These are phyloP conservation scores for Falcunculus frontatus DNA, from an alignment of 2,113 vertebrate genomes.

Conservation along the genomic window DNA sequence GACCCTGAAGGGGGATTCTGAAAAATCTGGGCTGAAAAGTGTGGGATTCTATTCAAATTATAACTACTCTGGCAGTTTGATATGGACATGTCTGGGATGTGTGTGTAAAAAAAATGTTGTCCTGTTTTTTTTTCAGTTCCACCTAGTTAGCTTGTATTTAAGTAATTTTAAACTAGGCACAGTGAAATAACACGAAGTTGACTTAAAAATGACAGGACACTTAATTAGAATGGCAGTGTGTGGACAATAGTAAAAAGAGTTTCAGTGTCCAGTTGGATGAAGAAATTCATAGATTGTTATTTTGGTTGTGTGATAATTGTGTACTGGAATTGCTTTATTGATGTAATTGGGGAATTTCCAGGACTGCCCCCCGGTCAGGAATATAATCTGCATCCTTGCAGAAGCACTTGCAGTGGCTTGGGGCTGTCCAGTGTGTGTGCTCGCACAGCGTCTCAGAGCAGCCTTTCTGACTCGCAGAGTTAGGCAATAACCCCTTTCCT, in stretches of 20 bases:
- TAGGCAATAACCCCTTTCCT: not conserved
- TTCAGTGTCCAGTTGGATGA: not conserved
- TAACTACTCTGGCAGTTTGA: not conserved
- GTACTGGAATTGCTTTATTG: not conserved
- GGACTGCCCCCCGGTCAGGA: accelerated
- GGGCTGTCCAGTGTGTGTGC: not conserved
- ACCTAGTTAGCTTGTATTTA: not conserved
- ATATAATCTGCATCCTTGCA: not conserved
- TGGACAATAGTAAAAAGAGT: not conserved
- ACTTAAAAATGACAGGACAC: not conserved
- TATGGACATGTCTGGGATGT: not conserved
- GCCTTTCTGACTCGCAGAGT: not conserved
- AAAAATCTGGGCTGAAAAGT: not conserved
- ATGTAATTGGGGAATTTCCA: not conserved
- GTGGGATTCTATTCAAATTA: not conserved
- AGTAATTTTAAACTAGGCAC: not conserved
- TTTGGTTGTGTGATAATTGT: not conserved
- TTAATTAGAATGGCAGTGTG: not conserved
- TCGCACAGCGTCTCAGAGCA: not conserved
- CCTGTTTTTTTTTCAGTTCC: not conserved
- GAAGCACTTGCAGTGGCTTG: not conserved
- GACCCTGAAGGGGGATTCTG: not conserved
- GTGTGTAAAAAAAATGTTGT: not conserved
- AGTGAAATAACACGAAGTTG: not conserved
- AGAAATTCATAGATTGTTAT: not conserved